Evolutionary conservation across 2,888 invertebrate species (phyloP).

Genomic region (Gari tellinella): DNA sequence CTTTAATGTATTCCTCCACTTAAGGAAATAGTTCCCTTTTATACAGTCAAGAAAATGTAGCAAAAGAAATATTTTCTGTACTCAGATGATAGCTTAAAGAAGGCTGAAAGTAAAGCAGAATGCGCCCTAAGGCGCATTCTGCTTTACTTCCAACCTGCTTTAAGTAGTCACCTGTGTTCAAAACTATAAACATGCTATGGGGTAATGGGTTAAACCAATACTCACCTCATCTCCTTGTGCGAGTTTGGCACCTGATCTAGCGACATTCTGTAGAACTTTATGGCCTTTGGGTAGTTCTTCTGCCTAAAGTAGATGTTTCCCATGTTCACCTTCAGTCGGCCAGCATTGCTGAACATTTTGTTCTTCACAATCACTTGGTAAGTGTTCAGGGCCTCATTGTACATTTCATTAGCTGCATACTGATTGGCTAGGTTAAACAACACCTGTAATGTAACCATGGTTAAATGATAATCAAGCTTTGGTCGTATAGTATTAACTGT

Average conservation of each 20-base stretch:
- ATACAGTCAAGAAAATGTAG: no score
- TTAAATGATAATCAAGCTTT: no score
- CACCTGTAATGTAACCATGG: constrained; percentile 90
- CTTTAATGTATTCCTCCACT: no score
- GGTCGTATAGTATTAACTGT: no score
- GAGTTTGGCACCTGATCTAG: constrained; percentile 96
- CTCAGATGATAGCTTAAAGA: no score
- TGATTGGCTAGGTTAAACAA: constrained; percentile 98
- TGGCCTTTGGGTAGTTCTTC: constrained; percentile 95
- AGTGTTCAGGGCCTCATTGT: constrained; percentile 97
- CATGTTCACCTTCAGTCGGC: constrained; percentile 98
- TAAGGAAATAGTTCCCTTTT: no score
- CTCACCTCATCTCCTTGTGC: constrained; percentile 94
- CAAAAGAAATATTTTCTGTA: no score
- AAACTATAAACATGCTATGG: no score
- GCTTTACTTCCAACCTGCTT: no score
- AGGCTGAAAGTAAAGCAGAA: no score
- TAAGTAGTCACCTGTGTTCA: no score
- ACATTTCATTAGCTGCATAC: constrained; percentile 97
- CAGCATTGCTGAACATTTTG: constrained; percentile 96
- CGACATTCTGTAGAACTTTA: constrained; percentile 99
- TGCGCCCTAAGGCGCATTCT: no score
- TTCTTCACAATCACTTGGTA: constrained; percentile 96
- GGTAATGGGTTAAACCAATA: neutral
- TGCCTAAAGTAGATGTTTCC: constrained; percentile 98